Percentiles rank a stretch among this genome's conserved stretches.
phyloP scores from a whole-genome alignment of 2,888 invertebrate genomes.

The Oxystoma pomonae region DNA sequence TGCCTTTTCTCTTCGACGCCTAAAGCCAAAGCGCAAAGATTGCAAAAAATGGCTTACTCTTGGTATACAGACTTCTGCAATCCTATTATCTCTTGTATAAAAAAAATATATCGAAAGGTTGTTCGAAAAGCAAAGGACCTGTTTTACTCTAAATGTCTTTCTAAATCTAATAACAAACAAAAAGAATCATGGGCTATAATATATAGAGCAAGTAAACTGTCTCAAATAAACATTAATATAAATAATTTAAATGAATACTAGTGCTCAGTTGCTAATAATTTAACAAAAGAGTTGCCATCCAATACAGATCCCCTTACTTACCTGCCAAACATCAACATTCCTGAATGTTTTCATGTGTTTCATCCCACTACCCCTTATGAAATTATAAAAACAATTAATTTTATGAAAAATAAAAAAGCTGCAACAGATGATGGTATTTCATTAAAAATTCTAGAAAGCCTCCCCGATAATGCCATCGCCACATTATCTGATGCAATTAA shows the following conservation, averaged over 20 bases:
- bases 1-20: neutral
- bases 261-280: neutral
- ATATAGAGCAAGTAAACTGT: neutral
- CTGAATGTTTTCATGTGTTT: neutral
- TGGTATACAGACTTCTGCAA: neutral
- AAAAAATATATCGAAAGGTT: neutral
- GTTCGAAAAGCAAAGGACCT: neutral
- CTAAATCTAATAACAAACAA: neutral
- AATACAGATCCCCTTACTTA: neutral
- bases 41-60: neutral
- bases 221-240: neutral
- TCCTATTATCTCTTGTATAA: too few relatives aligned
- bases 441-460: neutral
- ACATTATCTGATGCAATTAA: neutral
- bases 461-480: neutral
- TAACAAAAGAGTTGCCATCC: too few relatives aligned
- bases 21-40: neutral
- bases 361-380: neutral
- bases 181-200: neutral
- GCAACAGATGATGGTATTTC: neutral
- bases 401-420: neutral
- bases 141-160: neutral
- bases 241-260: neutral
- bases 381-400: neutral
- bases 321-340: neutral